Percentiles rank a stretch among this genome's conserved stretches.
Conservation (phyloP, 1,140 invertebrate genomes). For the Pachypsylla venusta region DNA sequence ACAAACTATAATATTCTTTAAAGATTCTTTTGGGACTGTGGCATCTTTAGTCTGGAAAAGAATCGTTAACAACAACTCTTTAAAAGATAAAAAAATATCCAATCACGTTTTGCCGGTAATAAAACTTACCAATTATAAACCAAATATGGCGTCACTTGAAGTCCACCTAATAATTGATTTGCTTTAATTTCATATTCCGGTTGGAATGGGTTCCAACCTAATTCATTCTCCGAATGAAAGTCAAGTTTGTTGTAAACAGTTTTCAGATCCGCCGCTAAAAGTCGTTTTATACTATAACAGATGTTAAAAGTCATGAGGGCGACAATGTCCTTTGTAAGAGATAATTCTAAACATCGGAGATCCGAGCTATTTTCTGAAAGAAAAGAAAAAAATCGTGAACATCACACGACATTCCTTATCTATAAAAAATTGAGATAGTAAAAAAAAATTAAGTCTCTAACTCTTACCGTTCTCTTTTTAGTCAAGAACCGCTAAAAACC, state of each 20-base stretch:
- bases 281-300: constrained; percentile 64
- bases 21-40: no score
- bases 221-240: constrained; percentile 24
- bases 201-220: constrained; percentile 54
- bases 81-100: constrained; percentile 11
- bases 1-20: no score
- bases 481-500: no score
- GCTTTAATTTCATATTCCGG: constrained; percentile 38
- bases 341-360: background rate
- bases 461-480: no score
- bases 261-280: constrained; percentile 76
- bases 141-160: constrained; percentile 63
- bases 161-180: constrained; percentile 64
- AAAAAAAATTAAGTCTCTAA: no score
- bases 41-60: background rate
- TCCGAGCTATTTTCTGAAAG: background rate
- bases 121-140: constrained; percentile 65
- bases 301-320: constrained; percentile 55
- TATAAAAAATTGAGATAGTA: no score
- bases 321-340: constrained; percentile 43
- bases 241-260: constrained; percentile 44
- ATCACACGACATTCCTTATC: no score
- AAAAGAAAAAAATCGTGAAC: no score
- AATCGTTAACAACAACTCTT: background rate
- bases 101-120: background rate